Evolutionary conservation across 2,113 vertebrate genomes (phyloP), one percentile per base, ranked within the genome.

Genomic region (Carassius carassius): DNA sequence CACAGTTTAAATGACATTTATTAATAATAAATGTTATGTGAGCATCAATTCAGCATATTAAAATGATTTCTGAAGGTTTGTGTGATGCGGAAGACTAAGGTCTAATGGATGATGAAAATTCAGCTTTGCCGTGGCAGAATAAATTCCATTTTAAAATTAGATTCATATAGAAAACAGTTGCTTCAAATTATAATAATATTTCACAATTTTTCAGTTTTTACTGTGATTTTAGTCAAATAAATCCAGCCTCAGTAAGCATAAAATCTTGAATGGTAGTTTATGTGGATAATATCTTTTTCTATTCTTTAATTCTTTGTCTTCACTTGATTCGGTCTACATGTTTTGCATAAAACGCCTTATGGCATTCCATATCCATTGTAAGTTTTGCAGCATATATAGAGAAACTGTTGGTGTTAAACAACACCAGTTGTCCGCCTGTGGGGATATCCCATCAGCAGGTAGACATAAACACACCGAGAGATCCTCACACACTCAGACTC

Each of bases 401-500:
- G 63, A 25, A 69, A 32, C 44, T 44, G 56, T 16, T 3, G 8
- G 58, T 44, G 25, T 47, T 41, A 35, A 56, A 32, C 69, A 62
- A 21, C 54, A 63, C 17, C 72, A 49, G 78, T 47, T 19, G 72
- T 14, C 65, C 21, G 70, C 47, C 54, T 65, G 85, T 69, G 73
- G 63, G 74, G 49, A 56, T 70, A 78, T 69, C 83, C 74, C 76
- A 2, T 75, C 35, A 63, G 16, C 70, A 62, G 69, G 62, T 19
- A 83, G 72, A 83, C 37, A 81, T 35, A 41, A 47, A 82, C 70
- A 72, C 69, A 69, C 72, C 65, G 32, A 72, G 44, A 81, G 32
- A 81, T 74, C 14, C 51, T 67, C 51, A 82, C 62, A 84, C 73
- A 84, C 76, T 63, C 63, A 83, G 86, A 25, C 86, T 81, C 49